Conservation (phyloP, 2,113 vertebrate genomes). For the Passer montanus region DNA sequence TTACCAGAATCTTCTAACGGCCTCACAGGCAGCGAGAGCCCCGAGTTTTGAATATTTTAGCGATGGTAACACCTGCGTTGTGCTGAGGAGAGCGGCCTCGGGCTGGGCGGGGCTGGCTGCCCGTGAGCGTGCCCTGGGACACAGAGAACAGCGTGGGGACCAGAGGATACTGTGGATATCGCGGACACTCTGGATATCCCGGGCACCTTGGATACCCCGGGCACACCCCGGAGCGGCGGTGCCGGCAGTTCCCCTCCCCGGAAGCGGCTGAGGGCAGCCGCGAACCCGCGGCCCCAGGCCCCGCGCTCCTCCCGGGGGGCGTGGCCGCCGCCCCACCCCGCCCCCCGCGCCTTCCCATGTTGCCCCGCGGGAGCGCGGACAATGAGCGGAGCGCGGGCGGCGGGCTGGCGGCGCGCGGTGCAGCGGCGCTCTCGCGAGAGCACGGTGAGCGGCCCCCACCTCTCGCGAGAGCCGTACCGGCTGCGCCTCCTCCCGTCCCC, state of each 20-base stretch:
- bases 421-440: not conserved
- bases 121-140: too few relatives aligned
- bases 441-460: not conserved
- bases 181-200: not conserved
- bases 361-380: slow-evolving; percentile 15
- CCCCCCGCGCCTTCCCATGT: not conserved
- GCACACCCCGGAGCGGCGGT: rapidly evolving
- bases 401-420: not conserved
- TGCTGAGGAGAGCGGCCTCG: not conserved
- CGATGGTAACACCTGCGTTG: rapidly evolving
- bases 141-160: not conserved
- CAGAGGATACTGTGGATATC: too few relatives aligned
- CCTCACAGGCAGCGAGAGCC: not conserved
- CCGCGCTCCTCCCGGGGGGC: not conserved
- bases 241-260: not conserved
- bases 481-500: not conserved
- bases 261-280: rapidly evolving
- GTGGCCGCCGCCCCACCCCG: rapidly evolving
- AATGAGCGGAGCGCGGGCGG: not conserved
- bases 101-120: not conserved
- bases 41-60: not conserved
- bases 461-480: not conserved
- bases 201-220: not conserved
- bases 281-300: rapidly evolving
- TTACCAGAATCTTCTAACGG: slow-evolving; percentile 26